Evolutionary conservation across 2,113 vertebrate genomes (phyloP).

Genomic region (Seriola quinqueradiata): DNA sequence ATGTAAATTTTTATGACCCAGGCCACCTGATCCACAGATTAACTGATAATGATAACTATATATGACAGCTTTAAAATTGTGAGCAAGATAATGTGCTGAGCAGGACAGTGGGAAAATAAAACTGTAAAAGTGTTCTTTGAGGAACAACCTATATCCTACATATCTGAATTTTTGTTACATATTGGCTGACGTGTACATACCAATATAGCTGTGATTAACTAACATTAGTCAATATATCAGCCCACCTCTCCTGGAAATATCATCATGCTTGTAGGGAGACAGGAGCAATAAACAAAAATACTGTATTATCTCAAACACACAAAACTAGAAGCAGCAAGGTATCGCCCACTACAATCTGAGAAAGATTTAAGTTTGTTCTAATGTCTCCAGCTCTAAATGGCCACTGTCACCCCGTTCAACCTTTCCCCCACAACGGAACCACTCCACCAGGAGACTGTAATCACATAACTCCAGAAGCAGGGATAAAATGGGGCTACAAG

Average conservation of each 20-base stretch:
- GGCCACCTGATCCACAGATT: too few species aligned
- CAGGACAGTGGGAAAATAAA: too few species aligned
- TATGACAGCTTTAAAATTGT: not conserved
- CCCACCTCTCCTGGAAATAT: not conserved
- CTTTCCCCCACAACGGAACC: slow-evolving; percentile 20
- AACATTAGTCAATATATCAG: too few species aligned
- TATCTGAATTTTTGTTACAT: not conserved
- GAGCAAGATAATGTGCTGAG: too few species aligned
- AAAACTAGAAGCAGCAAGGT: not conserved
- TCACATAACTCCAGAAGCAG: slow-evolving; percentile 56
- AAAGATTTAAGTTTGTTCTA: not conserved
- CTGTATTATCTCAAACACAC: slow-evolving; percentile 6
- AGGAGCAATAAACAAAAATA: not conserved
- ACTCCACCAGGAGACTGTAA: slow-evolving; percentile 21
- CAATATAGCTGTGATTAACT: not conserved
- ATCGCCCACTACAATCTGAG: not conserved
- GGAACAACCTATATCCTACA: not conserved
- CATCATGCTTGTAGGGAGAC: not conserved
- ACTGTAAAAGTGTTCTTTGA: too few species aligned
- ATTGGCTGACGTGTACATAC: too few species aligned
- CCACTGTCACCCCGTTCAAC: not conserved
- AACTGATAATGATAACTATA: not conserved
- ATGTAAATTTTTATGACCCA: too few species aligned
- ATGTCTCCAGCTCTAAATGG: slow-evolving; percentile 20
- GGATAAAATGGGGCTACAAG: slow-evolving; percentile 69